phyloP scores from a whole-genome alignment of 1,140 invertebrate genomes.

The Rhizoglyphus robini region DNA sequence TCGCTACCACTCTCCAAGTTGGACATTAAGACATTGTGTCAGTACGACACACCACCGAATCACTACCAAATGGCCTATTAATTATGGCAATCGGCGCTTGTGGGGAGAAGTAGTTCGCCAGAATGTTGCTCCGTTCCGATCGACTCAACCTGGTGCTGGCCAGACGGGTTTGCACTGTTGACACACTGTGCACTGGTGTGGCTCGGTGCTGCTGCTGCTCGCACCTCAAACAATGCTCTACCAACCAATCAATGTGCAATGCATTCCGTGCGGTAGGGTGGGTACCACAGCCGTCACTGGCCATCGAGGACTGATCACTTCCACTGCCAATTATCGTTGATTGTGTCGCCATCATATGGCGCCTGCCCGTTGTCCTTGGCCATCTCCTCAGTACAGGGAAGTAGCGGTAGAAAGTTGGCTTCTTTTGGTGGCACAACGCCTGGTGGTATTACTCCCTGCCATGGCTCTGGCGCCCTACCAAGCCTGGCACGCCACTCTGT shows the following conservation, averaged over 20 bases:
- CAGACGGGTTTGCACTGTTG: too few relatives aligned
- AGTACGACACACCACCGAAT: too few relatives aligned
- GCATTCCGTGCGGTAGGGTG: conserved; percentile 10
- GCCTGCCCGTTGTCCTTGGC: conserved; percentile 14
- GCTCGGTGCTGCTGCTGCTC: too few relatives aligned
- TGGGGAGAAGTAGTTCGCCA: too few relatives aligned
- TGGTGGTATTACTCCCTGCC: not conserved
- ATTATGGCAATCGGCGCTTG: too few relatives aligned
- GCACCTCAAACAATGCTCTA: too few relatives aligned
- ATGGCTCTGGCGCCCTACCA: not conserved
- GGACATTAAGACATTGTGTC: too few relatives aligned
- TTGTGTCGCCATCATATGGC: not conserved
- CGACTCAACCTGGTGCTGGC: too few relatives aligned
- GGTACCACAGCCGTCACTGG: not conserved
- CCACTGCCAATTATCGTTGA: conserved; percentile 8
- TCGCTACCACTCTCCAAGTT: too few relatives aligned
- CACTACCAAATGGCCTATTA: too few relatives aligned
- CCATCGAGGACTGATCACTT: not conserved
- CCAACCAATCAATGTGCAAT: not conserved
- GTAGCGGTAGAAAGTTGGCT: not conserved
- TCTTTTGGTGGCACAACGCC: not conserved
- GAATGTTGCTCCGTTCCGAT: too few relatives aligned
- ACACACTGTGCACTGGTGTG: too few relatives aligned
- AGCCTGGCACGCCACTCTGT: not conserved
- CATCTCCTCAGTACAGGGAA: conserved; percentile 1